Evolutionary conservation across 2,113 vertebrate genomes (phyloP).

Genomic region (Macaca nemestrina): DNA sequence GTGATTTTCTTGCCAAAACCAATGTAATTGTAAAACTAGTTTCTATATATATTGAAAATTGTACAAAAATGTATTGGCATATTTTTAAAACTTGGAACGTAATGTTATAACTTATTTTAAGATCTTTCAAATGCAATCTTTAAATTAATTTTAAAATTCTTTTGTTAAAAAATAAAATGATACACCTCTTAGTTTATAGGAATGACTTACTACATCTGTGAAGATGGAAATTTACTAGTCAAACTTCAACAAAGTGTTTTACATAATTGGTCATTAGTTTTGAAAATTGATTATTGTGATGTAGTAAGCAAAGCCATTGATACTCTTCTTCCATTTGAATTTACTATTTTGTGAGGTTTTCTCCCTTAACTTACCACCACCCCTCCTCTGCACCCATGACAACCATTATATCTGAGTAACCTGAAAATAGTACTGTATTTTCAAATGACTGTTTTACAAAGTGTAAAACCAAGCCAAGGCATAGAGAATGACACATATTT

Average conservation of each 20-base stretch:
- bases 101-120: constrained; percentile 42
- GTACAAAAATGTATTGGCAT: background rate
- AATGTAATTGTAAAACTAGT: constrained; percentile 43
- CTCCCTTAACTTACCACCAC: too few relatives aligned
- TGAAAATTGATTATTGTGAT: background rate
- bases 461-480: background rate
- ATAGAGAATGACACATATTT: background rate
- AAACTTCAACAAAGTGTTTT: constrained; percentile 17
- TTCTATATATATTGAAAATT: constrained; percentile 39
- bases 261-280: background rate
- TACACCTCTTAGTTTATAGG: background rate
- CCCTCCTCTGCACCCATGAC: background rate
- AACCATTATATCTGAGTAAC: background rate
- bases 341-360: background rate
- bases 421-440: background rate
- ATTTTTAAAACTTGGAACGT: constrained; percentile 1
- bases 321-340: background rate
- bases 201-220: background rate
- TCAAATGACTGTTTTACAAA: background rate
- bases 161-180: background rate
- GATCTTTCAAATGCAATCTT: constrained; percentile 32
- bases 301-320: background rate
- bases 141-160: background rate
- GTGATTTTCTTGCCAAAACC: constrained; percentile 47
- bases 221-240: background rate